Base-by-base conservation (phyloP, 2,113 vertebrate species). In the Onychostoma macrolepis region DNA sequence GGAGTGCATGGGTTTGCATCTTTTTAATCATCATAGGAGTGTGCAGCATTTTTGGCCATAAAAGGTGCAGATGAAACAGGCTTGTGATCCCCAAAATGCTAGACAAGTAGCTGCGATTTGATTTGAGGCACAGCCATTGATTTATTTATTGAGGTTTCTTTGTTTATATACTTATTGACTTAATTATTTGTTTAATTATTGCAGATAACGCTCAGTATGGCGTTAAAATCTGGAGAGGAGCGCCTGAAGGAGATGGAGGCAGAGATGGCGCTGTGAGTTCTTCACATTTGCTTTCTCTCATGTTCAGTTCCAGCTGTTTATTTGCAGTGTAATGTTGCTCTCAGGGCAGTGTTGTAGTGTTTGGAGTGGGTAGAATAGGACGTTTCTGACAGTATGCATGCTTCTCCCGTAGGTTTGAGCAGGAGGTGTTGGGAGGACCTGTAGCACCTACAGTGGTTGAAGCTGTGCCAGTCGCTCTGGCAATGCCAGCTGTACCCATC, bases 241-340 rank as follows among this genome's bases (percentile, higher is more conserved):
- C 96, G 96, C 67, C 86, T 98, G 90, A 97, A 97, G 86, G 97
- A 97, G 93, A 98, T 98, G 97, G 97, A 98, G 93, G 97, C 97
- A 2, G 97, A 98, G 92, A 98, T 98, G 97, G 97, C 97, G 48
- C 94, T 98, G 97, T 98, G 91, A 97, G 97, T 96, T 91, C 15
- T n/a, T 63, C 6, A 28, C 19, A 30, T 81, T 53, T 53, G 50
- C 2, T 53, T 4, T 36, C 26, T 41, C 21, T 33, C 1, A 26
- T 63, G 24, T 67, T 50, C 4, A 12, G 19, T 21, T 65, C 2
- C 30, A 41, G 10, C 4, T 67, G 26, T n/a, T 26, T 19, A 50
- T 48, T 12, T 79, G 21, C 72, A 56, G 4, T 5, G 15, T n/a
- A n/a, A 12, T 79, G 19, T 63, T 74, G 6, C 24, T 26, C 13